A percentile compares a stretch with the other conserved stretches of the same genome.
phyloP scores from a whole-genome alignment of 2,113 vertebrate species.

The Anser brachyrhynchus region DNA sequence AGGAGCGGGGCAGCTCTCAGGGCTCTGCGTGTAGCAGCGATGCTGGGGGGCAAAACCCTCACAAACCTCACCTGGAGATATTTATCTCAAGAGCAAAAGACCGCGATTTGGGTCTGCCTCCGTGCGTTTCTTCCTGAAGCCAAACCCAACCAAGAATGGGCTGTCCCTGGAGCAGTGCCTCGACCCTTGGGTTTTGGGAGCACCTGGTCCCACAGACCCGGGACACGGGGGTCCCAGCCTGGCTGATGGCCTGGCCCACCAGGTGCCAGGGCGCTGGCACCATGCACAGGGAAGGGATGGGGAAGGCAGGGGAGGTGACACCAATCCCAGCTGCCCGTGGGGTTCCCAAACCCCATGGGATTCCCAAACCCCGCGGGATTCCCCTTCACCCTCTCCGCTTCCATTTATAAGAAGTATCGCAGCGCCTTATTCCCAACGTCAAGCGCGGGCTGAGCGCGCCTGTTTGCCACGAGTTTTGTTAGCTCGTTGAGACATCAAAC shows the following conservation, averaged over 20 bases:
- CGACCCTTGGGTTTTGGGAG: background rate
- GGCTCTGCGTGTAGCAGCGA: no score
- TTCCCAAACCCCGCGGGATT: rapidly evolving
- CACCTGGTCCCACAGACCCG: rapidly evolving
- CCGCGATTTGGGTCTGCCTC: no score
- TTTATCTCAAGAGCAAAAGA: no score
- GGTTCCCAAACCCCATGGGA: rapidly evolving
- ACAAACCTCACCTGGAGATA: no score
- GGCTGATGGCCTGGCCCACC: background rate
- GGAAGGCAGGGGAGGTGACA: rapidly evolving
- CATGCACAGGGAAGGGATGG: background rate
- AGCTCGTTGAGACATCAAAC: background rate
- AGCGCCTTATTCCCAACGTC: rapidly evolving
- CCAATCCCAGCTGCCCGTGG: rapidly evolving
- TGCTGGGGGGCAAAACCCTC: no score
- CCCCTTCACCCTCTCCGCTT: background rate
- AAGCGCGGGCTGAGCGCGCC: background rate
- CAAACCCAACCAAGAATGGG: background rate
- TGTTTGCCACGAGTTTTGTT: background rate
- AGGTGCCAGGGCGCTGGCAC: background rate
- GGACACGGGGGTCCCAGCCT: background rate
- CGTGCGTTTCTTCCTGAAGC: background rate
- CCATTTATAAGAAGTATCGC: no score
- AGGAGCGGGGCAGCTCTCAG: no score
- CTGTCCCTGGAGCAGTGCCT: rapidly evolving